phyloP scores from a whole-genome alignment of 2,888 invertebrate genomes.

The Oxycera nigricornis region DNA sequence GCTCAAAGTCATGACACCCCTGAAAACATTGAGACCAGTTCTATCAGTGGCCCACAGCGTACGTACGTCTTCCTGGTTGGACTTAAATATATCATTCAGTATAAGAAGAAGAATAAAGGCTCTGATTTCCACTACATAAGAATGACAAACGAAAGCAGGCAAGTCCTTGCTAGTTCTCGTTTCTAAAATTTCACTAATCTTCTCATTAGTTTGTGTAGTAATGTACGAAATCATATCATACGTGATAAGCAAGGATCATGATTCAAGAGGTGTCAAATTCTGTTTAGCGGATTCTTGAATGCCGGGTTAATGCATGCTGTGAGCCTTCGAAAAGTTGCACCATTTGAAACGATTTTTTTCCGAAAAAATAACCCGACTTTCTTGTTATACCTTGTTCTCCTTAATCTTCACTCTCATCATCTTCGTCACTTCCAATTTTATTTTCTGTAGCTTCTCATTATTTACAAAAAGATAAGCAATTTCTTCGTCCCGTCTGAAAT shows the following conservation, averaged over 20 bases:
- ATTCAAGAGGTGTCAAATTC: background rate
- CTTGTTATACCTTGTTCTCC: background rate
- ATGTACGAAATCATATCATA: constrained; percentile 2
- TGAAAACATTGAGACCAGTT: constrained; percentile 5
- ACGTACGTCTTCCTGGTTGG: background rate
- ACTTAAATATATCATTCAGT: background rate
- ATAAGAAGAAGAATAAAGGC: background rate
- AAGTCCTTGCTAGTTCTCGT: background rate
- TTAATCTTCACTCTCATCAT: background rate
- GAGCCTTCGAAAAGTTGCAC: background rate
- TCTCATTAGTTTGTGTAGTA: background rate
- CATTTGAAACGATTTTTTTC: constrained; percentile 2
- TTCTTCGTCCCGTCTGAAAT: background rate
- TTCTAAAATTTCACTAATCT: background rate
- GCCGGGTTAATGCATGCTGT: background rate
- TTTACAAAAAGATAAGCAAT: background rate
- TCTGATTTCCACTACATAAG: background rate
- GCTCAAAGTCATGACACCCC: background rate
- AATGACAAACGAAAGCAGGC: constrained; percentile 19
- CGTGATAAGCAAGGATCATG: constrained; percentile 1
- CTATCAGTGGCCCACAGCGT: constrained; percentile 8
- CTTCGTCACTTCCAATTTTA: no score
- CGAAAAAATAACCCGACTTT: no score
- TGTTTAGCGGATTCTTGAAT: constrained; percentile 4
- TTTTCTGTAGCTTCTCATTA: background rate